Base-by-base conservation (phyloP, 1,140 invertebrate genomes). In the Cardiocondyla obscurior region DNA sequence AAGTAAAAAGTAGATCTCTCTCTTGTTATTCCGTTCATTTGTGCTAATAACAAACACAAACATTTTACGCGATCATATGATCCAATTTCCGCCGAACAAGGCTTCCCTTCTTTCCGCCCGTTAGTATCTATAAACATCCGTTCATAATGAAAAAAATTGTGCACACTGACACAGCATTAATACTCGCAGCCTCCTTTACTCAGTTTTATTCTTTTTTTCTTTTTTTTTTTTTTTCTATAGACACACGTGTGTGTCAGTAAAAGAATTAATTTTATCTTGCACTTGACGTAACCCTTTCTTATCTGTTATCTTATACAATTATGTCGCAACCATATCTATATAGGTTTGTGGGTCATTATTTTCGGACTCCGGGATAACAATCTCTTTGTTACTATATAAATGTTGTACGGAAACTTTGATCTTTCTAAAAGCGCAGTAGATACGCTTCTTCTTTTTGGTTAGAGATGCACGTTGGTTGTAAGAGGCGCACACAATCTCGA, bases 1-100 rank as follows among this genome's bases (percentile, higher is more conserved):
- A 67, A 77, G 33, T 36, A 79, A 69, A 30, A 36, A 39, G 14
- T 7, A 14, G 14, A 28, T 53, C n/a, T 33, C n/a, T 30, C 28
- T n/a, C 12, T 2, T 19, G 44, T n/a, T 16, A 12, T 39, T 19
- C 30, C 19, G 22, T 79, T 12, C 25, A 16, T 67, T 53, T 39
- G 60, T 53, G n/a, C 62, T 79, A 79, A 69, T 62, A 77, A 77
- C 67, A 77, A 77, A 67, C n/a, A 67, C 22, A 67, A 79, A 79
- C 25, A 67, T 39, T 53, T 57, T 6, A 22, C 44, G 30, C 46
- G 44, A 7, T 3, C n/a, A 67, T 4, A 69, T 79, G 74, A 79
- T 79, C 74, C 49, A 79, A 60, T 67, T 79, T 69, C 33, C 33
- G 10, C 33, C 33, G 49, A 36, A 79, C 74, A 67, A 69, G 46